Evolutionary conservation across 2,797 vertebrate genomes (phyloP).

Genomic region (Macrochelys suwanniensis): DNA sequence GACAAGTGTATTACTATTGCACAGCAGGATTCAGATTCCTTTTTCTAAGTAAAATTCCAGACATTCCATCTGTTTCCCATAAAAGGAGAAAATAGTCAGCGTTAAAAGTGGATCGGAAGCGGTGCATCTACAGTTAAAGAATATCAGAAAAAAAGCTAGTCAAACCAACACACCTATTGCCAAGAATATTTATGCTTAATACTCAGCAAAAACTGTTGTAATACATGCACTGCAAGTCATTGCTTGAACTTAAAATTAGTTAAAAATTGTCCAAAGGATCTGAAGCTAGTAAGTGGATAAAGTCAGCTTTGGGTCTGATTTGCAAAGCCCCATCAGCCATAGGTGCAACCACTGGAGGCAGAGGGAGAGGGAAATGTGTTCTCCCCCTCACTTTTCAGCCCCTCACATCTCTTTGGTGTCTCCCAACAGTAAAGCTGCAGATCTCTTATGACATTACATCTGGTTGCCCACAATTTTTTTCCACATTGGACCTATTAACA

Average conservation of each 20-base stretch:
- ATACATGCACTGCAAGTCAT: background rate
- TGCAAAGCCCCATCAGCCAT: background rate
- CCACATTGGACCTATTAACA: background rate
- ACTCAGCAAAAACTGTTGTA: background rate
- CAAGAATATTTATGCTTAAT: background rate
- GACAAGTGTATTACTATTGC: slow-evolving; percentile 67
- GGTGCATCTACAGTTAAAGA: background rate
- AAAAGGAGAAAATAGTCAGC: slow-evolving; percentile 72
- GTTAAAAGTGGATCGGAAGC: slow-evolving; percentile 61
- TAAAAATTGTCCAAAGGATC: background rate
- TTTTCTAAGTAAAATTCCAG: slow-evolving; percentile 79
- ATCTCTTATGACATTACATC: background rate
- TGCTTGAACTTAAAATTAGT: background rate
- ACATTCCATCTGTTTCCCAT: slow-evolving; percentile 78
- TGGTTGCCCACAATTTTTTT: slow-evolving; percentile 16
- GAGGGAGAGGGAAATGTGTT: background rate
- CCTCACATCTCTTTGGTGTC: background rate
- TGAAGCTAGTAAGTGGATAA: background rate
- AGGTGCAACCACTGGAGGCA: background rate
- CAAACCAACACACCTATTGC: background rate
- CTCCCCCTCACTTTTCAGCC: background rate
- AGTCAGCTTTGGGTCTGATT: background rate
- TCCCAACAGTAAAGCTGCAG: background rate
- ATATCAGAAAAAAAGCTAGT: background rate
- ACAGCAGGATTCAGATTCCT: slow-evolving; percentile 79